phyloP scores from a whole-genome alignment of 2,113 vertebrate genomes.

The Prinia subflava region DNA sequence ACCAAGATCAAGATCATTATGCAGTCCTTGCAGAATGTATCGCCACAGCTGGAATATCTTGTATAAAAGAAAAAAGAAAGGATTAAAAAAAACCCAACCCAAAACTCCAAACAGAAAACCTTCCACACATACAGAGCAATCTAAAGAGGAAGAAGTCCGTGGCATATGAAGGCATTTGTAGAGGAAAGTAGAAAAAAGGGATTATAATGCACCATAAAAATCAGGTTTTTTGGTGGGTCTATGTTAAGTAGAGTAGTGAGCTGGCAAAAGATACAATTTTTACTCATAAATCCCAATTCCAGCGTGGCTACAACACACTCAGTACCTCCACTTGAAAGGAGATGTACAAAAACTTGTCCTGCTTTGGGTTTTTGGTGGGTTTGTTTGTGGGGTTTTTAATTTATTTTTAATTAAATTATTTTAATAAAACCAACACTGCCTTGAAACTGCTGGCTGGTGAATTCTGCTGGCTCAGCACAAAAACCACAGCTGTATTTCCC shows the following conservation, averaged over 20 bases:
- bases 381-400: not conserved
- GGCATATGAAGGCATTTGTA: not conserved
- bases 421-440: not conserved
- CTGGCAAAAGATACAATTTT: not conserved
- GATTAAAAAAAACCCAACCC: accelerated
- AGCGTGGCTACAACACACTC: not conserved
- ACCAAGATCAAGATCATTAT: not conserved
- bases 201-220: not conserved
- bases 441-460: not conserved
- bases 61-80: not conserved
- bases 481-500: not conserved
- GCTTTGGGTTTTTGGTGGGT: not conserved
- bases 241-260: not conserved
- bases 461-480: not conserved
- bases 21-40: not conserved
- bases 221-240: not conserved
- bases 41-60: not conserved
- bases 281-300: not conserved
- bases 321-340: not conserved
- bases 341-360: not conserved
- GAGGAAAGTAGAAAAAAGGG: not conserved
- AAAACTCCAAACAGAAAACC: not conserved
- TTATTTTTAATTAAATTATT: not conserved
- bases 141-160: not conserved
- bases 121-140: not conserved